Evolutionary conservation across 2,113 vertebrate species (phyloP).

Genomic region (Rhizomys pruinosus): DNA sequence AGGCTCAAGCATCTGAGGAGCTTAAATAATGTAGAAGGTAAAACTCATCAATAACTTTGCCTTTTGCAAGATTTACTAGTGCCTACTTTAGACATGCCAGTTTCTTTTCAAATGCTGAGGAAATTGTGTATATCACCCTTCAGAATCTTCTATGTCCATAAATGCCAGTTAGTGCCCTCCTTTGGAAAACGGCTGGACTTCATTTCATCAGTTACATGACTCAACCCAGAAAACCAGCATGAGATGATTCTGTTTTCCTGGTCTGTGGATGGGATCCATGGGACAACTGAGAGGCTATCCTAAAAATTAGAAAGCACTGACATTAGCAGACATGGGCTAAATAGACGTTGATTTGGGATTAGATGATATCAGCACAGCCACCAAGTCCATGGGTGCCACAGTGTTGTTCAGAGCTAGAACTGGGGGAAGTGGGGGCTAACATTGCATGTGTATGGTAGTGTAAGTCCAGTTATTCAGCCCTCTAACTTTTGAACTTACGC

Average conservation of each 20-base stretch:
- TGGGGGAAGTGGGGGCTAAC: too few relatives aligned
- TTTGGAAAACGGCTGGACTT: too few relatives aligned
- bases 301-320: conserved; percentile 50
- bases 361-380: background rate
- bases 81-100: background rate
- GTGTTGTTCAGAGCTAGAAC: background rate
- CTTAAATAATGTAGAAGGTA: background rate
- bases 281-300: background rate
- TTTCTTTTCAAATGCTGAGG: conserved; percentile 46
- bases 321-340: conserved; percentile 39
- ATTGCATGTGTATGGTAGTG: too few relatives aligned
- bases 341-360: conserved; percentile 63
- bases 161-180: conserved; percentile 74
- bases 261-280: conserved; percentile 42
- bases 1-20: background rate
- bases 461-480: background rate
- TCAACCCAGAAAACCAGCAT: conserved; percentile 16
- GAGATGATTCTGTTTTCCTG: background rate
- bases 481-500: too few relatives aligned
- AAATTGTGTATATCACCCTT: conserved; percentile 23
- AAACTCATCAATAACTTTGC: background rate
- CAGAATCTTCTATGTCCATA: conserved; percentile 60
- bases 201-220: conserved; percentile 22
- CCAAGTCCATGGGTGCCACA: background rate
- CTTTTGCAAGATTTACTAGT: conserved; percentile 12